Evolutionary conservation across 2,113 vertebrate species (phyloP), one percentile per base, ranked within the genome.

Genomic region (Channa maculata): DNA sequence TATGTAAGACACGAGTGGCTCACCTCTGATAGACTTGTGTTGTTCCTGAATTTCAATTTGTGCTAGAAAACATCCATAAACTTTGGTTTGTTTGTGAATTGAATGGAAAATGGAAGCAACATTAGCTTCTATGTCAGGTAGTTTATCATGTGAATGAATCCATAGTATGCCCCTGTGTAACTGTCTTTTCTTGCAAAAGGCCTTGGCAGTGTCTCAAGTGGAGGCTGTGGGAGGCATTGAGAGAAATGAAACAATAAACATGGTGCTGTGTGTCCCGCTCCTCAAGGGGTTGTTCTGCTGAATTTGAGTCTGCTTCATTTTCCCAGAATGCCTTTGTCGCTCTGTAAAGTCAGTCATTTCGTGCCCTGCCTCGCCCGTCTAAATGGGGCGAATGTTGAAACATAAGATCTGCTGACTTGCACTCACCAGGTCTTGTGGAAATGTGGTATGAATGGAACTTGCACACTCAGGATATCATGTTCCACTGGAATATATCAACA

Each of bases 361-460:
- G 6, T 53, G 48, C 79, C 71, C 74, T 71, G 33, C 39, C 54
- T 49, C 14, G 69, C 46, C 75, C 34, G 83, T 52, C 62, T 81
- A 57, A 74, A 80, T 39, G 15, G 72, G 66, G 62, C 66, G 64
- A 43, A 69, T 55, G 77, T 62, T 81, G 75, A 81, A 84, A 76
- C 65, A 48, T 60, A 71, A 69, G 80, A 89, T 87, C 77, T 90
- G 92, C 91, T 92, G 89, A 90, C 85, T 88, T 79, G 85, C 84
- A 81, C 54, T 44, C 71, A 61, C 39, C 74, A 49, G 85, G 78
- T 88, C 79, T 77, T 75, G 77, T 81, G 86, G 86, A 88, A 77
- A 86, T 48, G 73, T 79, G 91, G 88, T 80, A 91, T 92, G 91
- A 93, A 89, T 90, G 93, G 89, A 94, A 93, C 87, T 84, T 83